Base-by-base conservation (phyloP, 2,797 vertebrate species). In the Sylvia borin region DNA sequence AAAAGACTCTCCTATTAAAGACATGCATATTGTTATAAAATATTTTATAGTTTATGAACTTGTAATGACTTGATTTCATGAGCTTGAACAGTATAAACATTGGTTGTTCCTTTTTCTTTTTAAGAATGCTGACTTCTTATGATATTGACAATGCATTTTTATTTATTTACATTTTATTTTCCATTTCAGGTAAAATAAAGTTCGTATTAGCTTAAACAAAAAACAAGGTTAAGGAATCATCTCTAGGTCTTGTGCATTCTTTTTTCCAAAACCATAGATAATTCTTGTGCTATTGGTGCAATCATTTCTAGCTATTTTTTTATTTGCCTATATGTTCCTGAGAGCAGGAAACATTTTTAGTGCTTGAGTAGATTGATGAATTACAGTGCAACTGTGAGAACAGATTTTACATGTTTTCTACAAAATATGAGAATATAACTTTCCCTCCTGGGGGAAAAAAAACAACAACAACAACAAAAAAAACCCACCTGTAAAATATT, bases 361-460 rank as follows among this genome's bases (percentile, higher is more conserved):
- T 20, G 31, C 3, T 11, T n/a, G 7, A 47, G 9, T 64, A 58
- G 38, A 51, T 5, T 19, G 25, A 53, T 25, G n/a, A 85, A 14
- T 74, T 76, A 14, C 40, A 71, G 73, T 60, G 9, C 7, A 80
- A 66, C 16, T 50, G 2, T 50, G 45, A 68, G 11, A 90, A 58
- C 17, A 65, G 16, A 42, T 60, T 91, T 48, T 48, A 1, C 11
- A 9, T 32, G 10, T n/a, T 34, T 67, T 55, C 7, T 43, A 57
- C 4, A 55, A 61, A 80, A 71, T 31, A 67, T 12, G 16, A 74
- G 55, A 4, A n/a, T 51, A 36, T 19, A 60, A 45, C 0, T 10
- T 0, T 2, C 2, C 2, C 6, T 31, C 7, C 6, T 19, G 12
- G 22, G 34, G 29, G 42, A 18, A 4, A 7, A 38, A n/a, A 40